These are phyloP conservation scores for Drosophila eugracilis DNA, from an alignment of 1,140 invertebrate genomes.

Conservation along the genomic window DNA sequence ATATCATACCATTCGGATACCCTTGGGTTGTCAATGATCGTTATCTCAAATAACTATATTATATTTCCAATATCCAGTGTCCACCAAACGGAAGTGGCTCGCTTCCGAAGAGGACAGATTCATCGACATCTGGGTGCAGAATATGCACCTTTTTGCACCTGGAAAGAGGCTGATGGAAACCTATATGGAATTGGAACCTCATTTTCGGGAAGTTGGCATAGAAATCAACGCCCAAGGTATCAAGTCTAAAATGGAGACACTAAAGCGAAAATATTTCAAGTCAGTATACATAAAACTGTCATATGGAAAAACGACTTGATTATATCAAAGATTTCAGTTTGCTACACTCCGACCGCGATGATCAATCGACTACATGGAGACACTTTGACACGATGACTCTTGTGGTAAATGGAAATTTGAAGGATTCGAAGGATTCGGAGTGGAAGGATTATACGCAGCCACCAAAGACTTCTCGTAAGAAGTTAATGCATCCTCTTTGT, in stretches of 20 bases:
- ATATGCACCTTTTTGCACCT: conserved; percentile 14
- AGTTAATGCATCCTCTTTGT: not conserved
- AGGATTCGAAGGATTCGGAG: conserved; percentile 1
- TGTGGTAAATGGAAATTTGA: not conserved
- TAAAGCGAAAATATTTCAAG: conserved; percentile 33
- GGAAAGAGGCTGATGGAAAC: conserved; percentile 16
- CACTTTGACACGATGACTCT: conserved; percentile 20
- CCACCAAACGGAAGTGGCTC: conserved; percentile 19
- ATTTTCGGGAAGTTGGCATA: conserved; percentile 14
- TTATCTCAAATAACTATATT: too few relatives aligned
- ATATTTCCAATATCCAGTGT: conserved; percentile 4
- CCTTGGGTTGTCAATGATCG: not conserved
- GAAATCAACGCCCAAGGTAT: conserved; percentile 17
- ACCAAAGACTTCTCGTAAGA: conserved; percentile 12
- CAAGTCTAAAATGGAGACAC: conserved; percentile 38
- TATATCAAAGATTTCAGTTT: conserved; percentile 11
- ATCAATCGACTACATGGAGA: conserved; percentile 5
- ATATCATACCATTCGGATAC: not conserved
- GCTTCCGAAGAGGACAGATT: conserved; percentile 26
- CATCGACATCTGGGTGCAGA: conserved; percentile 24
- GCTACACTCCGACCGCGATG: not conserved
- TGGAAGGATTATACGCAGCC: conserved; percentile 19
- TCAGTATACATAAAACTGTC: conserved; percentile 7
- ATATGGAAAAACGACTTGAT: not conserved
- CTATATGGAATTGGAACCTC: conserved; percentile 3